Evolutionary conservation across 2,113 vertebrate genomes (phyloP), one percentile per base, ranked within the genome.

Genomic region (Passer montanus): DNA sequence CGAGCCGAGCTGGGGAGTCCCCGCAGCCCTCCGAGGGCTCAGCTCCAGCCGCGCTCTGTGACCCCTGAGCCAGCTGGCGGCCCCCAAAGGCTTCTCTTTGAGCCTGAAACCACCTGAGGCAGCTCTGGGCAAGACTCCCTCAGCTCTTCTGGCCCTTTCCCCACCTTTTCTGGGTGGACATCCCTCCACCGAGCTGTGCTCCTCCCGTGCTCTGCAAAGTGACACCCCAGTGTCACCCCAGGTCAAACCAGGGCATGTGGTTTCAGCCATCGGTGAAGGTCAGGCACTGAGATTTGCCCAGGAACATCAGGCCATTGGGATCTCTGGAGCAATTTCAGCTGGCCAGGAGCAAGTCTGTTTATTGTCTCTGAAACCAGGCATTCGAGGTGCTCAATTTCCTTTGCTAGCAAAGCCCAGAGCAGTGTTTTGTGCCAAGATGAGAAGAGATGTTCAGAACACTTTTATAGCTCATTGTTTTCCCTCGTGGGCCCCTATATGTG

Each of bases 401-500:
- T 79, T 69, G 60, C 81, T 76, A 68, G 87, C 69, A 84, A 92
- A 94, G 83, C 12, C 2, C 89, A 90, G 70, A 94, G 80, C 30
- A 72, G 44, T 74, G 37, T 70, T 87, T 84, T 79, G 66, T 95
- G 92, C 93, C 68, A 86, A 92, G 84, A 93, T 27, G 41, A 89
- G 76, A 58, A 84, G 52, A 90, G 37, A 33, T 78, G 87, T 84
- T 78, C 66, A 84, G 68, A 84, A 75, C 9, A 1, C 28, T 92
- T 89, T 78, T 68, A 53, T 49, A 93, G 52, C 24, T 93, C 8
- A 0, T 28, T 47, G 13, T 89, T 89, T 69, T 92, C 76, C n/a
- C 73, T 75, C 0, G 0, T 87, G 80, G 84, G n/a, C 30, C 47
- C 39, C 69, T 74, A 16, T 31, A n/a, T 66, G 37, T 55, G 75